Evolutionary conservation across 2,113 vertebrate species (phyloP), one percentile per base, ranked within the genome.

Genomic region (Pelecanoides urinatrix): DNA sequence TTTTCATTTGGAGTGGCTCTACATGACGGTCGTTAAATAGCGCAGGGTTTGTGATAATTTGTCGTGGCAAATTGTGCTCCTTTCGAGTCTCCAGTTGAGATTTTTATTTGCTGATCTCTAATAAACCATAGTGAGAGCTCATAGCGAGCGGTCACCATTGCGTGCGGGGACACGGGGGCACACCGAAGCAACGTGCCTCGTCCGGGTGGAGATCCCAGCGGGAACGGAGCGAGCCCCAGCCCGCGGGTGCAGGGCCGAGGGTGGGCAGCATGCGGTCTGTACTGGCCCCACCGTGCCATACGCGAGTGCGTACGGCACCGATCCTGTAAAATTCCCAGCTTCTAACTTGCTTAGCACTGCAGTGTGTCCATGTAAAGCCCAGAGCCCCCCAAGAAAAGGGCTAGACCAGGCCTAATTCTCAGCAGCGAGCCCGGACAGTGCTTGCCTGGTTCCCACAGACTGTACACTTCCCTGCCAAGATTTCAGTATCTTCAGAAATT

Each of bases 401-500:
- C 86, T 91, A 9, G 4, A 25, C 94, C 70, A 86, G 88, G 52
- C 93, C 95, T 73, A 63, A 88, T 92, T 97, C 95, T 96, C 75
- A 79, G n/a, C 95, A 94, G 95, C 2, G 2, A 86, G 83, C 90
- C 72, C 2, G 49, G 84, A 62, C 58, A 19, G 91, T 27, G 1
- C 94, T 95, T 95, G 97, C 95, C 94, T 94, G 88, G 94, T 98
- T 98, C 97, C 97, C 98, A 98, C 98, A 98, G 95, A 96, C 97
- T 94, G 93, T 87, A 91, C 86, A 93, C 95, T 97, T 97, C 94
- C 97, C 97, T 98, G 98, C 97, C 98, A 98, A 98, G 97, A 97
- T 97, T 96, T 97, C 94, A 92, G 95, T 97, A 96, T 98, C 98
- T 98, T 97, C 97, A 98, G 96, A 97, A 97, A 97, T 91, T 63